Evolutionary conservation across 2,888 invertebrate genomes (phyloP).

Genomic region (Lacanobia wlatinum): DNA sequence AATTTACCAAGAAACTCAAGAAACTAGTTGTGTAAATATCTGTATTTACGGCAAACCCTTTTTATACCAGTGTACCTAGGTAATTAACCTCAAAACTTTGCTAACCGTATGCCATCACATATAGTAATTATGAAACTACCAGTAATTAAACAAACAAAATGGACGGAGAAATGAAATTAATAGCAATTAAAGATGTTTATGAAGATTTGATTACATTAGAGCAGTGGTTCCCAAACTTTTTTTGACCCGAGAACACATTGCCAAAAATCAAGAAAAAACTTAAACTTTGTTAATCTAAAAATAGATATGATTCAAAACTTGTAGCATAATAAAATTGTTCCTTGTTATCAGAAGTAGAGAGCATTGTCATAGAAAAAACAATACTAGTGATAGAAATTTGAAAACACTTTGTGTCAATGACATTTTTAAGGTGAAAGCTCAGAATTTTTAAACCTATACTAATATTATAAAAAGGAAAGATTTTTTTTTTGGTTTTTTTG

Average conservation of each 20-base stretch:
- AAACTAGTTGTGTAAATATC: not conserved
- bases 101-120: conserved; percentile 25
- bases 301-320: too few species aligned
- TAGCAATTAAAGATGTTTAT: conserved; percentile 56
- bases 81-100: conserved; percentile 30
- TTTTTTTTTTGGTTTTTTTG: too few species aligned
- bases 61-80: not conserved
- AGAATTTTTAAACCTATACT: too few species aligned
- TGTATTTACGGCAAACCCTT: not conserved
- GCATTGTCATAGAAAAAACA: too few species aligned
- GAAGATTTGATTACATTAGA: conserved; percentile 55
- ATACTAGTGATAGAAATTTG: too few species aligned
- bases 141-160: conserved; percentile 53
- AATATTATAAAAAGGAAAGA: too few species aligned
- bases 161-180: conserved; percentile 64
- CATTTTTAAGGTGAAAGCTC: too few species aligned
- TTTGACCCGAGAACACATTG: too few species aligned
- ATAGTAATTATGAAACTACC: conserved; percentile 42
- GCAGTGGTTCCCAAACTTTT: too few species aligned
- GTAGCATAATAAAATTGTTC: too few species aligned
- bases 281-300: not conserved
- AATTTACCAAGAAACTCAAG: conserved; percentile 15
- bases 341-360: too few species aligned
- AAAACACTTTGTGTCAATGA: too few species aligned
- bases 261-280: not conserved